Percentiles rank a stretch among this genome's conserved stretches.
phyloP scores from a whole-genome alignment of 2,797 vertebrate species.

The Muraenolepis orangiensis region DNA sequence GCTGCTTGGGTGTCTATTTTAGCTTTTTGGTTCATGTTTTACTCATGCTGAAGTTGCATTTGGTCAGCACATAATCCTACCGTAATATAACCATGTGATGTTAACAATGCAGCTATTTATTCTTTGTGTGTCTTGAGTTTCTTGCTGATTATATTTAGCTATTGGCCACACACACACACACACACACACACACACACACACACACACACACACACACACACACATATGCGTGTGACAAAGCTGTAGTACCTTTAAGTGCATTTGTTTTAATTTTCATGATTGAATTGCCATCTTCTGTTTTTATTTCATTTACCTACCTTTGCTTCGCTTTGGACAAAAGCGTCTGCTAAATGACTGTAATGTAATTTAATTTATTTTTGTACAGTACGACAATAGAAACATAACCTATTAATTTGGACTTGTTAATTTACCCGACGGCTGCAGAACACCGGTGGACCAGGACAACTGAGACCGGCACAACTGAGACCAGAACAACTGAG shows the following conservation, averaged over 20 bases:
- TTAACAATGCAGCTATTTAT: not conserved
- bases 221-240: not conserved
- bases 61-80: not conserved
- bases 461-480: no score
- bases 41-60: not conserved
- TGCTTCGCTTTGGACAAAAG: no score
- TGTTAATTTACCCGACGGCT: no score
- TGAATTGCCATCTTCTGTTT: not conserved
- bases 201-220: no score
- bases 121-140: not conserved
- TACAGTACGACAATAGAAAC: no score
- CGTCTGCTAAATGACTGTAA: no score
- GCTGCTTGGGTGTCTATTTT: not conserved
- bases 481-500: no score
- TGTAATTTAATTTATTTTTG: no score
- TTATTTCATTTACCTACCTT: not conserved
- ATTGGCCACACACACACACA: not conserved
- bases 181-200: no score
- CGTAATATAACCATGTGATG: not conserved
- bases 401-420: no score
- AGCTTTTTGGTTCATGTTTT: not conserved
- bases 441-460: no score
- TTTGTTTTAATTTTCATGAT: not conserved
- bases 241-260: not conserved
- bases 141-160: not conserved